Base-by-base conservation (phyloP, 53 echinoderm and acorn worm species). In the Luidia sarsii region DNA sequence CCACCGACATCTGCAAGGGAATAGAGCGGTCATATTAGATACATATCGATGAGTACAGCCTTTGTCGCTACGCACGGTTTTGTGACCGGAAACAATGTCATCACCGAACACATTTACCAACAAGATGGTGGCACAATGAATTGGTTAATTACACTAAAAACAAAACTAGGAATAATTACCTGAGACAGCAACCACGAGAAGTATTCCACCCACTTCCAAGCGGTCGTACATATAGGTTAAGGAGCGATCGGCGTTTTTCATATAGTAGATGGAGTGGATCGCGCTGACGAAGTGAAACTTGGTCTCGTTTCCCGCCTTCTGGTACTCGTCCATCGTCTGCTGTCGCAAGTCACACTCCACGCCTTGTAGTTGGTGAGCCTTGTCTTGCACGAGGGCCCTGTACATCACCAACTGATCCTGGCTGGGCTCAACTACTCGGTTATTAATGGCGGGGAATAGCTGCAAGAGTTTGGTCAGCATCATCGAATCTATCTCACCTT, bases 401-500 rank as follows among this genome's bases (percentile, higher is more conserved):
- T 90, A 94, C 29, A 50, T 55, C 31, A 50, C 57, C 6, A 90
- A 68, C 53, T 87, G 85, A 50, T 66, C 72, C 7, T 31, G 7
- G 19, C 81, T 75, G 38, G 94, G 94, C 50, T 94, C 94, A 43
- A 94, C 55, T 34, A 94, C 94, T 36, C 82, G 81, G 60, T 90
- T 87, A 23, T 30, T 55, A 34, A 94, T 85, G 38, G 29, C 25
- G 3, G 85, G 84, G 50, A 75, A 94, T 18, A 43, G 63, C 43
- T 30, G 49, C 39, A 74, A 28, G 32, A 94, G 69, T 56, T 85
- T 80, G 8, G 37, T 33, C 28, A 94, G 49, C 83, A 89, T 74
- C 20, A 32, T 57, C 37, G 55, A 65, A 7, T 92, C 92, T 57
- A 86, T 70, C 43, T 86, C 86, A 57, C 92, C 89, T 91, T 33